These are phyloP conservation scores for Fregata magnificens DNA, from an alignment of 2,113 vertebrate species.

Conservation along the genomic window DNA sequence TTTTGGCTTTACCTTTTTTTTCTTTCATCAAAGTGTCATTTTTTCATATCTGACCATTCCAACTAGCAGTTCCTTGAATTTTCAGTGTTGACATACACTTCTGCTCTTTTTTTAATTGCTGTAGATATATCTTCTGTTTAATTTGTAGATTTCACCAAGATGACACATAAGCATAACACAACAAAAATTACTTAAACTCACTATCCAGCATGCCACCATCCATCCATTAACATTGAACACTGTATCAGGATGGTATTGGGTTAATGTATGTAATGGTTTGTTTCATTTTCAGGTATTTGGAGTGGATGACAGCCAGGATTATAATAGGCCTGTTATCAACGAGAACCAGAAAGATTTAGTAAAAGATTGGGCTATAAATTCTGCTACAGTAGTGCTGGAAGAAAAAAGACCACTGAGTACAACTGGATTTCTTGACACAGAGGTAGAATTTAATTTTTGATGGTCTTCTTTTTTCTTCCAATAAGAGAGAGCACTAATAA, in stretches of 20 bases:
- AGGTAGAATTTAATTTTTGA: slow-evolving; percentile 80
- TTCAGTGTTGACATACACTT: not conserved
- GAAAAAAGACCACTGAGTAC: slow-evolving; percentile 78
- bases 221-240: slow-evolving; percentile 51
- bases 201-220: slow-evolving; percentile 45
- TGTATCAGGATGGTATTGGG: slow-evolving; percentile 51
- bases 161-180: not conserved
- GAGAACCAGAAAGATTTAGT: slow-evolving; percentile 81
- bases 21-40: slow-evolving; percentile 10
- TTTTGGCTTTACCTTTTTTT: not conserved
- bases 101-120: not conserved
- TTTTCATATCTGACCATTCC: slow-evolving; percentile 43
- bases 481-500: slow-evolving; percentile 62
- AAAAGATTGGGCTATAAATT: slow-evolving; percentile 80
- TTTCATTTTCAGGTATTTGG: slow-evolving; percentile 90
- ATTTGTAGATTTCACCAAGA: not conserved
- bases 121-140: not conserved
- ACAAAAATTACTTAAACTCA: not conserved
- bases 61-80: not conserved
- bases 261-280: slow-evolving; percentile 72
- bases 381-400: slow-evolving; percentile 77
- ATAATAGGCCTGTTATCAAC: slow-evolving; percentile 80
- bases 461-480: slow-evolving; percentile 57
- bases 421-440: slow-evolving; percentile 79
- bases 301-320: slow-evolving; percentile 88